Base-by-base conservation (phyloP, 2,113 vertebrate species). In the Lycocorax pyrrhopterus region DNA sequence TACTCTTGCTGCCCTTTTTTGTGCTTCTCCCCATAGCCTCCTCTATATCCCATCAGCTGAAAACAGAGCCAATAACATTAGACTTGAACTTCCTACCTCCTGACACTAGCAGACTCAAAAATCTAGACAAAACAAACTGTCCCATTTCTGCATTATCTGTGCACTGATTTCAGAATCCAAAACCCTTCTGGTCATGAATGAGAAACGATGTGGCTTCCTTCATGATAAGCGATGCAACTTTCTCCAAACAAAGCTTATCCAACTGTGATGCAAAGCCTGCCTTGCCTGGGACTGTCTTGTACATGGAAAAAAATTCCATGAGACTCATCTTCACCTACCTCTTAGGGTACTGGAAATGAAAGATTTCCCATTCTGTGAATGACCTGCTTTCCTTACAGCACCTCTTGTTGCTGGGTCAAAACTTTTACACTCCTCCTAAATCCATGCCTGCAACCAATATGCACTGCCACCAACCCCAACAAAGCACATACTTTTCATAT, bases 111-210 rank as follows among this genome's bases (percentile, higher is more conserved):
- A 1, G n/a, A 55, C 56, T 84, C 47, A 64, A 78, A 93, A 86
- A 90, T 52, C 32, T 78, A 96, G 92, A 94, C 76, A 95, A 97
- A 96, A 95, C 91, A 96, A 84, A 26, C 49, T 32, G 56, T 93
- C 53, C 56, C 62, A 44, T 58, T 95, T 81, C 83, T 87, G 69
- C 60, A 53, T 68, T 74, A 80, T 66, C 89, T 79, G 44, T 78
- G 62, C 59, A 68, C 52, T 75, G 47, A 88, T 78, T 64, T 89
- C 73, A 78, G 64, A 91, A 63, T 52, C 33, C 3, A 91, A 92
- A 87, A 32, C 33, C 15, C 35, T 90, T 62, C 76, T 88, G 59
- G 52, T 89, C 51, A 47, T 0, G 0, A 93, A 75, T 63, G 55
- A 95, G 75, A 86, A 86, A 62, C 4, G 3, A 75, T 35, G 55